Evolutionary conservation across 2,888 invertebrate species (phyloP).

Genomic region (Polietes domitor): DNA sequence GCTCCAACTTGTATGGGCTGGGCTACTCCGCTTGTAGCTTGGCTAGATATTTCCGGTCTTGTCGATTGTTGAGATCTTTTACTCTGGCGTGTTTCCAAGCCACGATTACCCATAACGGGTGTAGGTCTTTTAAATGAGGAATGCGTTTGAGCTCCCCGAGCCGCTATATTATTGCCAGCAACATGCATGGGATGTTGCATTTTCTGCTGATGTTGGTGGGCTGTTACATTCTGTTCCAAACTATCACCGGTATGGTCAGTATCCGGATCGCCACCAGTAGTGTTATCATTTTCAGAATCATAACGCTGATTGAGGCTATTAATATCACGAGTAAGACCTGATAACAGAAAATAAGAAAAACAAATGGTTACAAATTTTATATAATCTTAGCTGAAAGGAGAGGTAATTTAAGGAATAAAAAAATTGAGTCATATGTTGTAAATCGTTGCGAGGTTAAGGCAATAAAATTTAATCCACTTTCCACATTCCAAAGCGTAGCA

Average conservation of each 20-base stretch:
- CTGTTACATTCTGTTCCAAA: constrained; percentile 76
- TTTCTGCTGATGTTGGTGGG: constrained; percentile 74
- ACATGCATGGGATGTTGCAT: constrained; percentile 81
- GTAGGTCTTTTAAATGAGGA: constrained; percentile 83
- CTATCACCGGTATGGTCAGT: constrained; percentile 87
- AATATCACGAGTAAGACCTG: constrained; percentile 80
- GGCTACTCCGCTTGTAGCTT: constrained; percentile 67
- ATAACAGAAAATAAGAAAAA: not conserved
- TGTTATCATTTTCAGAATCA: constrained; percentile 82
- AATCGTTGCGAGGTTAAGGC: constrained; percentile 51
- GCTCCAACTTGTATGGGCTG: constrained; percentile 92
- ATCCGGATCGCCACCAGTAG: constrained; percentile 85
- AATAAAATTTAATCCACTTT: constrained; percentile 41
- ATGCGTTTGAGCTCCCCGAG: constrained; percentile 79
- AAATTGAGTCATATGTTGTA: constrained; percentile 37
- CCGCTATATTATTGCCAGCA: constrained; percentile 71
- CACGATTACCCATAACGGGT: constrained; percentile 84
- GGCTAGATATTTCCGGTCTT: constrained; percentile 60
- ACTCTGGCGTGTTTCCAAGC: constrained; percentile 84
- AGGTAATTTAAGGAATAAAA: constrained; percentile 15
- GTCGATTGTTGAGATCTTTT: constrained; percentile 81
- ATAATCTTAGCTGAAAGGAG: not conserved
- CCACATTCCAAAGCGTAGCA: constrained; percentile 63
- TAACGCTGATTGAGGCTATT: constrained; percentile 80
- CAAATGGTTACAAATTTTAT: not conserved